A percentile compares a stretch with the other conserved stretches of the same genome.
Evolutionary conservation across 1,140 invertebrate species (phyloP).

Genomic region (Tetramorium parvispinum): DNA sequence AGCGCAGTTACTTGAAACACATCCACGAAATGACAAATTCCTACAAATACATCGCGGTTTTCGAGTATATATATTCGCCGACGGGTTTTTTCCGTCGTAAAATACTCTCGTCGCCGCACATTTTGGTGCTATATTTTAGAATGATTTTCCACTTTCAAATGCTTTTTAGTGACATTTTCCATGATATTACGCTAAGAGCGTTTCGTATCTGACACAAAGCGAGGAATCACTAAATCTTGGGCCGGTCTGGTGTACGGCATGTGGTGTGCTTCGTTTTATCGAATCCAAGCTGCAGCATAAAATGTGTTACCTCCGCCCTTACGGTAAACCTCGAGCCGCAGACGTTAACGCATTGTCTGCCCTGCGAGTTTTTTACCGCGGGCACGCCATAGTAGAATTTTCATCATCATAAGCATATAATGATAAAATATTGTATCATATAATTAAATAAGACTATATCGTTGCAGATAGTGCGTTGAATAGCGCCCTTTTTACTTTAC

Average conservation of each 20-base stretch:
- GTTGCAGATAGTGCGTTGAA: not conserved
- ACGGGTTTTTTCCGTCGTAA: not conserved
- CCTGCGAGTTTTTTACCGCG: not conserved
- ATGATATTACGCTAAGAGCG: not conserved
- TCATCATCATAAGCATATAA: not conserved
- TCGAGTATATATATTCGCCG: not conserved
- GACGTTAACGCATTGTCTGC: not conserved
- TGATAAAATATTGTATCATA: not conserved
- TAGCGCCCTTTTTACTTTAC: not conserved
- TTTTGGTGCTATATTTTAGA: not conserved
- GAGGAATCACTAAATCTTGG: not conserved
- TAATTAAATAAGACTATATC: not conserved
- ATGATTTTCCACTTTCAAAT: not conserved
- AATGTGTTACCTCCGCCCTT: not conserved
- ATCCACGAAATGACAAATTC: not conserved
- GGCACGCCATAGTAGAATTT: not conserved
- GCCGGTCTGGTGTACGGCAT: not conserved
- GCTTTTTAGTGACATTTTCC: not conserved
- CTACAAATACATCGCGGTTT: not conserved
- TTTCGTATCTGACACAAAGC: not conserved
- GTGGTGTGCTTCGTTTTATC: not conserved
- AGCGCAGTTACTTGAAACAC: not conserved
- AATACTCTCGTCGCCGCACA: not conserved
- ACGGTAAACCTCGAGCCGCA: slow-evolving; percentile 39
- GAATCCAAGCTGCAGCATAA: not conserved